Evolutionary conservation across 1,140 invertebrate species (phyloP).

Genomic region (Heterodera carotae): DNA sequence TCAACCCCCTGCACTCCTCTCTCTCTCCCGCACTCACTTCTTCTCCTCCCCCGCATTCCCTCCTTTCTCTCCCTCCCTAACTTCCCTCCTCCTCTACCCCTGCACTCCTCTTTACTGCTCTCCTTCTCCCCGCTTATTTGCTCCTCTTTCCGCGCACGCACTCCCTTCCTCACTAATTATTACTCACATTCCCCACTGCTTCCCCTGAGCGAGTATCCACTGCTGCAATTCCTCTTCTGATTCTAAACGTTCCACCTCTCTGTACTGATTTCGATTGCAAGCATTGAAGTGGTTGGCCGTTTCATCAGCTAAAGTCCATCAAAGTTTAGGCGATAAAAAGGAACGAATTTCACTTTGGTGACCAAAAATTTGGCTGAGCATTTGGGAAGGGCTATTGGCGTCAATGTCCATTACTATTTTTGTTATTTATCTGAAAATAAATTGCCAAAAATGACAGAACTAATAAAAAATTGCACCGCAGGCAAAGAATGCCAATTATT

Average conservation of each 20-base stretch:
- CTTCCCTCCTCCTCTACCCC: too few species aligned
- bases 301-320: neutral
- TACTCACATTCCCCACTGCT: constrained; percentile 30
- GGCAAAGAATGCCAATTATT: too few species aligned
- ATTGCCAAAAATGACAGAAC: too few species aligned
- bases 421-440: neutral
- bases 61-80: too few species aligned
- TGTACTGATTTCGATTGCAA: constrained; percentile 16
- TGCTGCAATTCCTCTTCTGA: constrained; percentile 17
- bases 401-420: neutral
- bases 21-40: too few species aligned
- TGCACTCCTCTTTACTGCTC: too few species aligned
- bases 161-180: too few species aligned
- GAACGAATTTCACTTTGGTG: neutral
- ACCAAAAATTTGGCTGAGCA: constrained; percentile 3
- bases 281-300: neutral
- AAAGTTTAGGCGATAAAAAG: neutral
- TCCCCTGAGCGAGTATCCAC: constrained; percentile 11
- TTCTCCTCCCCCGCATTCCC: too few species aligned
- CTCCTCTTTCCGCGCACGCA: too few species aligned
- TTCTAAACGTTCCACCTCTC: constrained; percentile 24
- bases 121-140: too few species aligned
- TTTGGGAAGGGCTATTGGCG: neutral
- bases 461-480: too few species aligned
- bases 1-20: too few species aligned